Conservation (phyloP, 2,888 invertebrate genomes). For the Habroteleia sp. region DNA sequence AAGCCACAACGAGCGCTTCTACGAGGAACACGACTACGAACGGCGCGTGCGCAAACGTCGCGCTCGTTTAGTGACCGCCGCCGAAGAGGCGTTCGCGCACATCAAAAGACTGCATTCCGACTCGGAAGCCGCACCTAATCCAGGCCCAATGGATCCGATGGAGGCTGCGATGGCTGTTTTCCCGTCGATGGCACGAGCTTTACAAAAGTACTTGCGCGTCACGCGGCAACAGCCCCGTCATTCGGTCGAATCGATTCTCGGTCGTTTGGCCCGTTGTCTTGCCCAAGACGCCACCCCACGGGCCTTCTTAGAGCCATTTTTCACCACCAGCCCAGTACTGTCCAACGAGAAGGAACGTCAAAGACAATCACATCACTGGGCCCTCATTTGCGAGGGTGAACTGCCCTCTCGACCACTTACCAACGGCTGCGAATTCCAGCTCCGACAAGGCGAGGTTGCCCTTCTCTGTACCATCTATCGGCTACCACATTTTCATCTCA, state of each 20-base stretch:
- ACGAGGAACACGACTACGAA: constrained; percentile 98
- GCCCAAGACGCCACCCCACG: constrained; percentile 96
- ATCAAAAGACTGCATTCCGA: constrained; percentile 91
- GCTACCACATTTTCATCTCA: constrained; percentile 96
- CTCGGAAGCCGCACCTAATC: constrained; percentile 86
- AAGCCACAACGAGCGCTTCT: constrained; percentile 98
- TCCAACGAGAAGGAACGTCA: constrained; percentile 90
- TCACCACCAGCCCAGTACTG: constrained; percentile 91
- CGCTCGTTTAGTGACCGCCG: constrained; percentile 94
- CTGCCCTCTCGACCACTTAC: constrained; percentile 92
- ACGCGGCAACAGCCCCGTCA: constrained; percentile 98
- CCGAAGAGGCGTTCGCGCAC: constrained; percentile 99
- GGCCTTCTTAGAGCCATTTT: constrained; percentile 96
- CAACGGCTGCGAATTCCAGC: constrained; percentile 92
- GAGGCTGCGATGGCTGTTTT: constrained; percentile 99
- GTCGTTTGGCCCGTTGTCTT: constrained; percentile 94
- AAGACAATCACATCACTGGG: constrained; percentile 95
- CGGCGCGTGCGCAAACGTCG: constrained; percentile 94
- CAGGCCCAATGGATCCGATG: constrained; percentile 91
- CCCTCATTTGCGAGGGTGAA: constrained; percentile 93
- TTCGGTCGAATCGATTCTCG: constrained; percentile 95
- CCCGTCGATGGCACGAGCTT: constrained; percentile 96
- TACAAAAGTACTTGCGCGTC: constrained; percentile 97
- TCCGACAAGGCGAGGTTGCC: constrained; percentile 96
- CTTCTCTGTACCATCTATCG: constrained; percentile 92